Percentiles rank a stretch among this genome's conserved stretches.
Conservation (phyloP, 35 echinoderm and acorn worm genomes). For the Hemicentrotus pulcherrimus region DNA sequence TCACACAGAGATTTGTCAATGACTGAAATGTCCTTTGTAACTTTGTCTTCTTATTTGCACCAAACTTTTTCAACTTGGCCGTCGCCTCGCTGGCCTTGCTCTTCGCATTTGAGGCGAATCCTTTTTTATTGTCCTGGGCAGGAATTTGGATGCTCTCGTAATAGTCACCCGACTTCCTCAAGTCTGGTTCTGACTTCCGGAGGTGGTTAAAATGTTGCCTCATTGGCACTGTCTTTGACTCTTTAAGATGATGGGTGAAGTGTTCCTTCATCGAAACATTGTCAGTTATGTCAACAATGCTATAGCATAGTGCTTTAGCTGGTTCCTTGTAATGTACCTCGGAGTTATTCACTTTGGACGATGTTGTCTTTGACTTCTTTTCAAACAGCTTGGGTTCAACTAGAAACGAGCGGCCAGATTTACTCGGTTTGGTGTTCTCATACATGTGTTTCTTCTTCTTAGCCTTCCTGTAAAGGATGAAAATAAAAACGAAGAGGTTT, state of each 20-base stretch:
- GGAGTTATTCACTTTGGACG: slow-evolving; percentile 6
- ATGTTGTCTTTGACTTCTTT: slow-evolving; percentile 24
- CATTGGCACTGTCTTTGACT: background rate
- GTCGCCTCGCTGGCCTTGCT: slow-evolving; percentile 44
- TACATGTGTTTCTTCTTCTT: slow-evolving; percentile 48
- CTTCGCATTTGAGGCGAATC: slow-evolving; percentile 14
- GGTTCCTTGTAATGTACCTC: background rate
- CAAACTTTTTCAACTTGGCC: slow-evolving; percentile 36
- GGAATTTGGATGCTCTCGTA: slow-evolving; percentile 53
- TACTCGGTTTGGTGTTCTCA: slow-evolving; percentile 32
- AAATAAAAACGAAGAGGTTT: background rate
- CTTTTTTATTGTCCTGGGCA: background rate
- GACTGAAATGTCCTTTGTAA: slow-evolving; percentile 52
- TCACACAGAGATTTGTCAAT: slow-evolving; percentile 44
- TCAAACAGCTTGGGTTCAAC: background rate
- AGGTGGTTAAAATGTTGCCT: slow-evolving; percentile 23
- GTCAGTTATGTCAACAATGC: slow-evolving; percentile 41
- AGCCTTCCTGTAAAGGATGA: slow-evolving; percentile 14
- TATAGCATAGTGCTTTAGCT: slow-evolving; percentile 19
- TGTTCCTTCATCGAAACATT: slow-evolving; percentile 17
- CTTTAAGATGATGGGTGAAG: background rate
- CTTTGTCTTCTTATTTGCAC: slow-evolving; percentile 42
- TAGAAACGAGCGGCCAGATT: background rate
- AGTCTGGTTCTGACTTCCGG: slow-evolving; percentile 21
- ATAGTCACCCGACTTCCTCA: slow-evolving; percentile 26